Percentiles rank a stretch among this genome's conserved stretches.
phyloP scores from a whole-genome alignment of 1,140 invertebrate species.

The Samia ricini region DNA sequence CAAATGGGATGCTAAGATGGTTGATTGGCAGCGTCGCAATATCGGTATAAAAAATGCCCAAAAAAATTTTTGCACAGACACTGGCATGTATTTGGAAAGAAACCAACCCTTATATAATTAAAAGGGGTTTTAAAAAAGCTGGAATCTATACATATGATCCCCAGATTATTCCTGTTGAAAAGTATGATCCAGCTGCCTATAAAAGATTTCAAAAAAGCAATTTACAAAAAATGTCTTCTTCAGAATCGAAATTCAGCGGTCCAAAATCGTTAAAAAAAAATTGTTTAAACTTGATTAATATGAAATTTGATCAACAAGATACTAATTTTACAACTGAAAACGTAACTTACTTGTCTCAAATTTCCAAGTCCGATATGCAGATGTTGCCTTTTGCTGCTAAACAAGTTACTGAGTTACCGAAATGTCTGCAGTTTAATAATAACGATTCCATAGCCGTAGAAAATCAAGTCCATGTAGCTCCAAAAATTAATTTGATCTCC shows the following conservation, averaged over 20 bases:
- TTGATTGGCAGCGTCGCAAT: constrained; percentile 35
- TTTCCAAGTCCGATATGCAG: neutral
- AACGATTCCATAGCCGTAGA: neutral
- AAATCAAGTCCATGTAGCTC: neutral
- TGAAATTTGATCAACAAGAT: neutral
- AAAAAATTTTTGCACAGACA: constrained; percentile 9
- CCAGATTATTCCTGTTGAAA: constrained; percentile 16
- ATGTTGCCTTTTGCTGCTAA: neutral
- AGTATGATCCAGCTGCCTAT: constrained; percentile 23
- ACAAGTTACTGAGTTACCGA: neutral
- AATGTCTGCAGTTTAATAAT: neutral
- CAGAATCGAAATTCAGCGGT: neutral
- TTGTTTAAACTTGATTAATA: neutral
- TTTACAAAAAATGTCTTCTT: neutral
- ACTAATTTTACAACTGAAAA: constrained; percentile 2
- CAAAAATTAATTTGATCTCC: neutral
- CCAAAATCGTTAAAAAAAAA: constrained; percentile 5
- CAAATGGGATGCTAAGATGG: constrained; percentile 25
- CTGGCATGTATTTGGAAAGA: constrained; percentile 14
- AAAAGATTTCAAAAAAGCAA: constrained; percentile 13
- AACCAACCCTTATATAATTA: constrained; percentile 21
- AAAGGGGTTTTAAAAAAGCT: constrained; percentile 28
- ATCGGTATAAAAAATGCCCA: constrained; percentile 16
- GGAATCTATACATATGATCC: constrained; percentile 26
- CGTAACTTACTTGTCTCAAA: neutral